Evolutionary conservation across 2,113 vertebrate genomes (phyloP).

Genomic region (Furnarius figulus): DNA sequence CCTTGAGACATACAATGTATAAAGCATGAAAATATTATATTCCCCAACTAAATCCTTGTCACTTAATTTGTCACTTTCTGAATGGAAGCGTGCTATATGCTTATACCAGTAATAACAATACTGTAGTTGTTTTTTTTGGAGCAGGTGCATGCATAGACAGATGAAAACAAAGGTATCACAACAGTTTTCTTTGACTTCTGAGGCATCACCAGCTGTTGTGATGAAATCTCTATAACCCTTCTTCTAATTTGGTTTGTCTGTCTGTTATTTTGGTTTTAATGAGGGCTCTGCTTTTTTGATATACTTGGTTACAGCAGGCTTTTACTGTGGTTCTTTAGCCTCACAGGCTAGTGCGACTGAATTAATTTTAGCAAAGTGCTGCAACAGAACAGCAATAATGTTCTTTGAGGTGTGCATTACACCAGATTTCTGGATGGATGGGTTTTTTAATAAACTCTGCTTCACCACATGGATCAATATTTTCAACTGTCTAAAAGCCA

Average conservation of each 20-base stretch:
- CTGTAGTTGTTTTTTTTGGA: background rate
- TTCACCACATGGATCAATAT: background rate
- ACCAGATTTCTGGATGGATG: conserved; percentile 10
- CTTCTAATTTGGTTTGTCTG: conserved; percentile 8
- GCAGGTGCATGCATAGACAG: background rate
- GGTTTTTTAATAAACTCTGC: conserved; percentile 4
- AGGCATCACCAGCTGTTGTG: background rate
- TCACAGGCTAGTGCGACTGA: background rate
- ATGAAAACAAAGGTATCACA: background rate
- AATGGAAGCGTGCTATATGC: background rate
- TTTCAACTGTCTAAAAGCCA: background rate
- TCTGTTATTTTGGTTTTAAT: background rate
- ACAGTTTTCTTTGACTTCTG: background rate
- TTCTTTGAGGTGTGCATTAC: background rate
- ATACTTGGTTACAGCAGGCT: background rate
- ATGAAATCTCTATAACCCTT: background rate
- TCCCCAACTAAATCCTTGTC: conserved; percentile 7
- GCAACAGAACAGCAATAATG: background rate
- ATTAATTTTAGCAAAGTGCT: conserved; percentile 24
- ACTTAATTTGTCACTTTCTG: background rate
- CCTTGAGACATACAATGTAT: background rate
- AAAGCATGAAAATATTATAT: background rate
- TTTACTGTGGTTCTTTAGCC: background rate
- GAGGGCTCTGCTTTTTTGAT: background rate
- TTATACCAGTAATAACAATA: background rate